These are phyloP conservation scores for Perognathus longimembris DNA, from an alignment of 2,113 vertebrate species.

Conservation along the genomic window DNA sequence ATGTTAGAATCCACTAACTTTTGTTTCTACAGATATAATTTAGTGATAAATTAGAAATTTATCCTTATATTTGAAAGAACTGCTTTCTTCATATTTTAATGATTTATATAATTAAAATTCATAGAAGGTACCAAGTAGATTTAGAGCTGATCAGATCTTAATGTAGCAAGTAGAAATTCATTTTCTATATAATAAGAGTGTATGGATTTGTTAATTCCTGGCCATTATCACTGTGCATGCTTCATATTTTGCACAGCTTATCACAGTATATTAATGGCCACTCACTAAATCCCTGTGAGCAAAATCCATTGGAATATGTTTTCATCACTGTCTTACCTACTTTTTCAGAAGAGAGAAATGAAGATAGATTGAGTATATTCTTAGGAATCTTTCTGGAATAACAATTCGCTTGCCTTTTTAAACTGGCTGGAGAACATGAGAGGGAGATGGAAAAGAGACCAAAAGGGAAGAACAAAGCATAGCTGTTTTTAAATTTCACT, in stretches of 20 bases:
- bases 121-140: background rate
- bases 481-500: background rate
- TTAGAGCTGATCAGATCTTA: conserved; percentile 27
- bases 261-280: conserved; percentile 18
- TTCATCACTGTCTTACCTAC: background rate
- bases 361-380: conserved; percentile 51
- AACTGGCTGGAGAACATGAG: background rate
- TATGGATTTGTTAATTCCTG: conserved; percentile 52
- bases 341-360: conserved; percentile 56
- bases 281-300: conserved; percentile 41
- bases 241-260: conserved; percentile 48
- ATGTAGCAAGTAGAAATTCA: conserved; percentile 49
- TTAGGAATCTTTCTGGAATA: conserved; percentile 63
- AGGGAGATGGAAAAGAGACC: background rate
- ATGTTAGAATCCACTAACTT: background rate
- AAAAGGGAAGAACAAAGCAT: conserved; percentile 3
- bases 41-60: conserved; percentile 40
- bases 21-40: conserved; percentile 43
- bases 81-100: conserved; percentile 36
- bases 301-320: conserved; percentile 53
- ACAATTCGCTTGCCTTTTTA: conserved; percentile 48
- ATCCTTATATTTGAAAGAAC: conserved; percentile 49
- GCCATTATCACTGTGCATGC: conserved; percentile 14
- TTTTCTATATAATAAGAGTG: conserved; percentile 32
- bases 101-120: conserved; percentile 56